These are phyloP conservation scores for Hydrocynus forskahlii DNA, from an alignment of 2,797 vertebrate species.

Conservation along the genomic window DNA sequence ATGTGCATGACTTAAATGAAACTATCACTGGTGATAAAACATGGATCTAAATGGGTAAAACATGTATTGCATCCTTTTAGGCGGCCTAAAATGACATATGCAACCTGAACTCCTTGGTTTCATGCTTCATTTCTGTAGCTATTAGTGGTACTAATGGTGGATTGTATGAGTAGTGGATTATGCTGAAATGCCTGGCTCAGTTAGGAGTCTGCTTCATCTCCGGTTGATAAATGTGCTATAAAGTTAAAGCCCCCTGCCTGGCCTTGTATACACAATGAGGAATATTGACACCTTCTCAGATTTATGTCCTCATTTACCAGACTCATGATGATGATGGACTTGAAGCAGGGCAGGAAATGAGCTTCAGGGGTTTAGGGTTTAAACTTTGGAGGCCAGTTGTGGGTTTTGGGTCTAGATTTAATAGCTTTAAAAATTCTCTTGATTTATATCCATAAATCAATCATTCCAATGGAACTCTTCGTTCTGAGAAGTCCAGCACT, in stretches of 20 bases:
- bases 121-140: constrained; percentile 17
- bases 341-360: constrained; percentile 52
- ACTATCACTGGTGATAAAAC: neutral
- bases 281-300: constrained; percentile 53
- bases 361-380: constrained; percentile 48
- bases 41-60: constrained; percentile 5
- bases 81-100: neutral
- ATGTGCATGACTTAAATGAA: neutral
- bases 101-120: neutral
- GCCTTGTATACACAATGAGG: constrained; percentile 46
- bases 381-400: neutral
- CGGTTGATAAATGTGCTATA: constrained; percentile 34
- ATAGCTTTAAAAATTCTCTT: neutral
- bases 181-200: constrained; percentile 23
- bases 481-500: neutral
- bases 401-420: neutral
- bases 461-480: neutral
- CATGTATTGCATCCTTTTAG: neutral
- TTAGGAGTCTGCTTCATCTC: constrained; percentile 5
- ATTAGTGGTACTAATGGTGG: constrained; percentile 19
- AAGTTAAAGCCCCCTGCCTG: constrained; percentile 20
- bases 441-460: neutral
- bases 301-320: constrained; percentile 64
- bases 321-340: constrained; percentile 67
- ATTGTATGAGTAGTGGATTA: constrained; percentile 38